phyloP scores from a whole-genome alignment of 2,888 invertebrate genomes.

The Microplitis manilae region DNA sequence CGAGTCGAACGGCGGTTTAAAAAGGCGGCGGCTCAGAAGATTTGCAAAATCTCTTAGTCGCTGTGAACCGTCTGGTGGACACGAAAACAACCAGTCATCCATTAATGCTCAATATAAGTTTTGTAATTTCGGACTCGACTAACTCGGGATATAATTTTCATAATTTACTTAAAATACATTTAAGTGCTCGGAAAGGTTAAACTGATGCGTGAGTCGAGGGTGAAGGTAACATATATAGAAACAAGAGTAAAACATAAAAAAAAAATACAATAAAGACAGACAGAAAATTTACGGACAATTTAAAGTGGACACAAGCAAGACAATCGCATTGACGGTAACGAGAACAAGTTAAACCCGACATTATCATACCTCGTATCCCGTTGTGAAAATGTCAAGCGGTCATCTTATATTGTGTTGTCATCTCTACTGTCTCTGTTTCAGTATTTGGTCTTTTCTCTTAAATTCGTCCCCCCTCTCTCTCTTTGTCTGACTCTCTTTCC shows the following conservation, averaged over 20 bases:
- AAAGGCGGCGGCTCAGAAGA: slow-evolving; percentile 4
- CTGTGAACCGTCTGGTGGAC: neutral
- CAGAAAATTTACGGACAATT: slow-evolving; percentile 65
- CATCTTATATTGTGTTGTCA: slow-evolving; percentile 50
- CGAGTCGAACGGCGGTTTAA: neutral
- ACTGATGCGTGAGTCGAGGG: neutral
- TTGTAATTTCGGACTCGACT: neutral
- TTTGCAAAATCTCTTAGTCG: slow-evolving; percentile 31
- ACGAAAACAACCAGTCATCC: neutral
- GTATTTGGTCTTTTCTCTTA: neutral
- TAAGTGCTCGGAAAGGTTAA: neutral
- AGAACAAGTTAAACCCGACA: slow-evolving; percentile 67
- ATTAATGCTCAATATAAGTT: neutral
- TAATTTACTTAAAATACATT: neutral
- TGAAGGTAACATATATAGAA: neutral
- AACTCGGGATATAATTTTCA: neutral
- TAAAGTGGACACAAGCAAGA: slow-evolving; percentile 56
- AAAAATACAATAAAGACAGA: slow-evolving; percentile 24
- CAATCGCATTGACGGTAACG: slow-evolving; percentile 34
- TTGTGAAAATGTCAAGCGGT: slow-evolving; percentile 69
- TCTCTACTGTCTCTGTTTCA: slow-evolving; percentile 46
- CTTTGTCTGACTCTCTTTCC: neutral
- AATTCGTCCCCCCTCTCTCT: neutral
- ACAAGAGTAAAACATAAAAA: neutral
- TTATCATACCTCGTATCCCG: slow-evolving; percentile 63